A percentile compares a stretch with the other conserved stretches of the same genome.
phyloP scores from a whole-genome alignment of 2,888 invertebrate species.

The Timema cristinae region DNA sequence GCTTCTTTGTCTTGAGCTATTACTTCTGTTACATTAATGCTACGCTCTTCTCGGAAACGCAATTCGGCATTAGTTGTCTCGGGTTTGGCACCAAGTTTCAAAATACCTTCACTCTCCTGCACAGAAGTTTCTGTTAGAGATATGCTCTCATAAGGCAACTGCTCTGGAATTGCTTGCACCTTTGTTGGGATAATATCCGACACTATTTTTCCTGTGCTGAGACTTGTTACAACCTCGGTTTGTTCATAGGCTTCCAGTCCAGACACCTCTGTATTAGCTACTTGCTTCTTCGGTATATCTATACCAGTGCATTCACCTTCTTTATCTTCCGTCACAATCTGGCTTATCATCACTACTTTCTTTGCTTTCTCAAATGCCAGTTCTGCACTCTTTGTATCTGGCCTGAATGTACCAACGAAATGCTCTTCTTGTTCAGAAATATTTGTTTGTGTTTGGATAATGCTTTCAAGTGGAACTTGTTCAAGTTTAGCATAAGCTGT shows the following conservation, averaged over 20 bases:
- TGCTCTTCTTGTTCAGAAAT: constrained; percentile 51
- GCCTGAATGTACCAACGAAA: constrained; percentile 39
- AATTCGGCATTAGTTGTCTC: constrained; percentile 35
- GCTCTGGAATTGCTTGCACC: constrained; percentile 39
- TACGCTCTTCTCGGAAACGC: constrained; percentile 38
- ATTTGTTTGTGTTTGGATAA: constrained; percentile 51
- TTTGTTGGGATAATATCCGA: constrained; percentile 22
- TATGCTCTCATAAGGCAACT: constrained; percentile 40
- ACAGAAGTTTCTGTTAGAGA: constrained; percentile 37
- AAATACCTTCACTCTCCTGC: constrained; percentile 40
- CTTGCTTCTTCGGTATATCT: constrained; percentile 34
- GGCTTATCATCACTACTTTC: constrained; percentile 36
- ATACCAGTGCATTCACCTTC: constrained; percentile 31
- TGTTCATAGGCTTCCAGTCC: constrained; percentile 47
- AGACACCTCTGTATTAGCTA: constrained; percentile 41
- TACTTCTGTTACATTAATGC: constrained; percentile 43
- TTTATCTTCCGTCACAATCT: constrained; percentile 37
- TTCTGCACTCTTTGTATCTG: constrained; percentile 36
- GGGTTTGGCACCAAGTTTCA: constrained; percentile 34
- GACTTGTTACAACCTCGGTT: constrained; percentile 37
- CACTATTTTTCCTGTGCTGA: constrained; percentile 30
- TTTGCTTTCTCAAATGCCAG: constrained; percentile 35
- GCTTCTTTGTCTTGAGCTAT: constrained; percentile 35
- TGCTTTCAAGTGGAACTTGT: constrained; percentile 45
- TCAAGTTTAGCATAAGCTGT: constrained; percentile 40